Base-by-base conservation (phyloP, 2,797 vertebrate genomes). In the Prunella strophiata region DNA sequence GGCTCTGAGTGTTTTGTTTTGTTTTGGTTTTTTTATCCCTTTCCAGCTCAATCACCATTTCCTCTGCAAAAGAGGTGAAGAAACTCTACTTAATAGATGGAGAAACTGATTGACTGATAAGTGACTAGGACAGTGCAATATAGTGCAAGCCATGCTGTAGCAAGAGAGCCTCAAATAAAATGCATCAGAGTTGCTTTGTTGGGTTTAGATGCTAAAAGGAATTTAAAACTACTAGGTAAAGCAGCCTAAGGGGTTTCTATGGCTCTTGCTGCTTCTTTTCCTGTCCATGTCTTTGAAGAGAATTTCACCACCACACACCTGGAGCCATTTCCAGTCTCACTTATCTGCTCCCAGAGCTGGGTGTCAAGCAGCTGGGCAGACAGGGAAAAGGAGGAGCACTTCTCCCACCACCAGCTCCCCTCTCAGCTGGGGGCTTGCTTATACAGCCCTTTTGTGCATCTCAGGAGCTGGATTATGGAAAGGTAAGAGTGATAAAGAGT, bases 11-110 rank as follows among this genome's bases (percentile, higher is more conserved):
- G 36, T 19, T 18, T 32, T 9, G 0, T 55, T 29, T 36, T 29
- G 13, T 34, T 19, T 21, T 38, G 15, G 15, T 4, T 2, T 45
- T 80, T 51, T 12, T 3, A 1, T 0, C 22, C 1, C 25, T 70
- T n/a, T 85, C 70, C 10, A 71, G 27, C 8, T 62, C 10, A 51
- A 0, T 52, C 13, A 61, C 6, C 5, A 43, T 77, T 88, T 88
- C 18, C 25, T 57, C 23, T 81, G 15, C 25, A 75, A 79, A 43
- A 61, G 13, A 57, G 54, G 14, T 58, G 27, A 84, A 65, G 18
- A 63, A 72, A 54, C 7, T 67, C 27, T 20, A 6, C 12, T 52
- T 42, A 90, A 65, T 6, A 36, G 4, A 48, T 43, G 22, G 11
- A 40, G 61, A 82, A 78, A 70, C 1, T n/a, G 27, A 32, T 38